phyloP scores from a whole-genome alignment of 2,113 vertebrate genomes.

The Grammomys dolichurus region DNA sequence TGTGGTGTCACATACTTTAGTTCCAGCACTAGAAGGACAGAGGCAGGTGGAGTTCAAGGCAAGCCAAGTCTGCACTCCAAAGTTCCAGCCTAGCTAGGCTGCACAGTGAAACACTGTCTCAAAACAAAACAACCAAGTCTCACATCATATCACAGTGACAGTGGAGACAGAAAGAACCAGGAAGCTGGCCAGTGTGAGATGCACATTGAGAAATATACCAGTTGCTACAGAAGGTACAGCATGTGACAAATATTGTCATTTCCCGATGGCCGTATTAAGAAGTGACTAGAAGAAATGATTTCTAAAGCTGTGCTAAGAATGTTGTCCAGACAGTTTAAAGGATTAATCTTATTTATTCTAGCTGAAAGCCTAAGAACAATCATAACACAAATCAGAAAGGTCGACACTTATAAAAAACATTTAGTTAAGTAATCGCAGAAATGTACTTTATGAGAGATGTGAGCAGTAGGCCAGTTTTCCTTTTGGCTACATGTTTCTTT shows the following conservation, averaged over 20 bases:
- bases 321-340: background rate
- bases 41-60: background rate
- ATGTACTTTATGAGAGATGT: background rate
- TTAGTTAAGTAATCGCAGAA: background rate
- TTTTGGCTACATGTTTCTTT: background rate
- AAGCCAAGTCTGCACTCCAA: background rate
- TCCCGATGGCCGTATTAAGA: background rate
- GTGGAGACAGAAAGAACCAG: background rate
- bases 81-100: background rate
- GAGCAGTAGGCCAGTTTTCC: background rate
- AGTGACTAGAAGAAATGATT: constrained; percentile 3
- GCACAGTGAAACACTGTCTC: background rate
- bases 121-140: background rate
- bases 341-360: constrained; percentile 12
- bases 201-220: constrained; percentile 8
- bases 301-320: constrained; percentile 48
- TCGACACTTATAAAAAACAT: constrained; percentile 11
- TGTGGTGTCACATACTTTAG: background rate
- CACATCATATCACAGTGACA: background rate
- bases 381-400: constrained; percentile 44
- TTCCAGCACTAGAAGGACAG: background rate
- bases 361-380: constrained; percentile 3
- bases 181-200: background rate
- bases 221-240: background rate
- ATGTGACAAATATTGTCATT: constrained; percentile 1